These are phyloP conservation scores for Cheilosia variabilis DNA, from an alignment of 2,888 invertebrate species.

Conservation along the genomic window DNA sequence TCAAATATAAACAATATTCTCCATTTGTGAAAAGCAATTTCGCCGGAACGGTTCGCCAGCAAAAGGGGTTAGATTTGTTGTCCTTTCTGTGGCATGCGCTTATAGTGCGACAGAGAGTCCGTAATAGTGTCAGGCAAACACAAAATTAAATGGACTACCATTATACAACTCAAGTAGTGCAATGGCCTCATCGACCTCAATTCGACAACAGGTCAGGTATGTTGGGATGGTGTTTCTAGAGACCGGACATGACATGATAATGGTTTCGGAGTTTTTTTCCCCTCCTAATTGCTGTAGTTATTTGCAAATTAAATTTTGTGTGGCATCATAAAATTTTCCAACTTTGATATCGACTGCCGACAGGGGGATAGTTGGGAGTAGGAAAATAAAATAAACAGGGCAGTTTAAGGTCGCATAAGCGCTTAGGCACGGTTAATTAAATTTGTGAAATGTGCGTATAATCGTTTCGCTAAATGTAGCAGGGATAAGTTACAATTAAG, in stretches of 20 bases:
- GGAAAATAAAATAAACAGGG: conserved; percentile 30
- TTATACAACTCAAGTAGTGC: neutral
- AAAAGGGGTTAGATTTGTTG: conserved; percentile 25
- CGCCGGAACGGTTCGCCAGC: neutral
- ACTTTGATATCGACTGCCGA: neutral
- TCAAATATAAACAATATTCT: neutral
- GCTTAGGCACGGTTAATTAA: conserved; percentile 44
- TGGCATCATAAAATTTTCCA: conserved; percentile 40
- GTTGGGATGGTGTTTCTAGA: neutral
- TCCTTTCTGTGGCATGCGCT: conserved; percentile 12
- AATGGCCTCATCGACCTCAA: conserved; percentile 17
- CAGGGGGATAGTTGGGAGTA: conserved; percentile 24
- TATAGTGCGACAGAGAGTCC: conserved; percentile 13
- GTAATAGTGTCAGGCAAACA: neutral
- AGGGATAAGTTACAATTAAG: conserved; percentile 26
- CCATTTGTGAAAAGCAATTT: neutral
- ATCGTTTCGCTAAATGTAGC: conserved; percentile 45
- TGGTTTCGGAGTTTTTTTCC: conserved; percentile 1
- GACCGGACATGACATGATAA: conserved; percentile 22
- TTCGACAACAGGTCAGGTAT: conserved; percentile 22
- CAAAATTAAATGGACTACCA: conserved; percentile 15
- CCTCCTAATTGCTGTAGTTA: conserved; percentile 8
- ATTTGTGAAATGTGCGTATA: conserved; percentile 50
- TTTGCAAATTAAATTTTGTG: conserved; percentile 39
- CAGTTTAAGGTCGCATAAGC: conserved; percentile 44